A percentile compares a stretch with the other conserved stretches of the same genome.
Evolutionary conservation across 2,113 vertebrate species (phyloP).

Genomic region (Clupea harengus): DNA sequence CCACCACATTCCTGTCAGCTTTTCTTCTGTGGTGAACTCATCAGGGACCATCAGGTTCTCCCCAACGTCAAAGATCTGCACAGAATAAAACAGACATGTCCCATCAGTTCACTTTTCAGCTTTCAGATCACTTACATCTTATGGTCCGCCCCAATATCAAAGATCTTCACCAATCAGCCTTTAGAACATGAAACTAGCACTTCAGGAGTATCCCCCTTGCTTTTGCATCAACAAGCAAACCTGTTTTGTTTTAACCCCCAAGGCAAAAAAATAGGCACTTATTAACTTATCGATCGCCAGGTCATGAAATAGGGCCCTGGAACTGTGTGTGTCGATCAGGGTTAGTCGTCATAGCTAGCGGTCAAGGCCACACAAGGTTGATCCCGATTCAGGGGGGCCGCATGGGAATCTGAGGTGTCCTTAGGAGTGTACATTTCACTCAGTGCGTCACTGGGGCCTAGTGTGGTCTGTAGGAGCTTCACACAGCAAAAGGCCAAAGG

Average conservation of each 20-base stretch:
- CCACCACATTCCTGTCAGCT: conserved; percentile 94
- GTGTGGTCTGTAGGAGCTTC: background rate
- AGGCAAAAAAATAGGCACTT: background rate
- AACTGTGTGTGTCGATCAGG: background rate
- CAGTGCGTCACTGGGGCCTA: background rate
- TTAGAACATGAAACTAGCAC: too few relatives aligned
- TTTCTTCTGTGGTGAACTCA: conserved; percentile 94
- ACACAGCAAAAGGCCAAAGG: background rate
- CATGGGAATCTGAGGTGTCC: background rate
- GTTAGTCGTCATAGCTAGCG: background rate
- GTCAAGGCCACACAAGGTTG: background rate
- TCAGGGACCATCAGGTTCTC: conserved; percentile 92
- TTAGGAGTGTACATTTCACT: background rate
- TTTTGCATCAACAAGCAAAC: too few relatives aligned
- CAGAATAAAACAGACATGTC: background rate
- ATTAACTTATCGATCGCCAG: background rate
- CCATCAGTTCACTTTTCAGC: background rate
- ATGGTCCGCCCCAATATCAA: background rate
- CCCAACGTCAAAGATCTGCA: conserved; percentile 93
- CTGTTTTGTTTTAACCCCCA: too few relatives aligned
- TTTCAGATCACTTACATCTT: background rate
- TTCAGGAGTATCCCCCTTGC: too few relatives aligned
- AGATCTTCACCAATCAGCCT: too few relatives aligned
- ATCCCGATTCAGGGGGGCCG: background rate
- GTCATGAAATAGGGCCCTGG: background rate